Conservation (phyloP, 2,888 invertebrate genomes). For the Trimorus sp. region DNA sequence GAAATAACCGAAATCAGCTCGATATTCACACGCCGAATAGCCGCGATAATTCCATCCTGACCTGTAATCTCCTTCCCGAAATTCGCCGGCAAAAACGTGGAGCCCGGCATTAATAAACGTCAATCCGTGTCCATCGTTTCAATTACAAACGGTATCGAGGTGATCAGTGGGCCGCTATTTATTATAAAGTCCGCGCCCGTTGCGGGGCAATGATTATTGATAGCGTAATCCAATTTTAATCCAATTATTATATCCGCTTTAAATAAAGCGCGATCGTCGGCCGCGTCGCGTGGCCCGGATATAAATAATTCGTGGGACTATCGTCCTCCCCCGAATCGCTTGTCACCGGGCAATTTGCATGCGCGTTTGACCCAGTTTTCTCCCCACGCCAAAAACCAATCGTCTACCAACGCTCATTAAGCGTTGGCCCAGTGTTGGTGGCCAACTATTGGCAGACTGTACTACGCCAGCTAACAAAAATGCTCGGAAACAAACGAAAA, state of each 20-base stretch:
- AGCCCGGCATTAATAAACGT: slow-evolving; percentile 31
- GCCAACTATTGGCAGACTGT: no score
- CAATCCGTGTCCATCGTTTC: slow-evolving; percentile 23
- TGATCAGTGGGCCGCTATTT: slow-evolving; percentile 32
- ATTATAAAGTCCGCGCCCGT: slow-evolving; percentile 32
- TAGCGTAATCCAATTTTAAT: slow-evolving; percentile 56
- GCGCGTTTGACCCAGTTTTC: slow-evolving; percentile 45
- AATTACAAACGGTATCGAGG: slow-evolving; percentile 35
- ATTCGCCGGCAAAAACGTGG: not conserved
- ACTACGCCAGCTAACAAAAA: no score
- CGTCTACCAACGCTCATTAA: no score
- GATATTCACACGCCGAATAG: no score
- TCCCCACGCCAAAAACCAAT: not conserved
- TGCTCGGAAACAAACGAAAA: no score
- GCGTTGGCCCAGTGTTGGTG: no score
- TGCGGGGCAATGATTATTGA: slow-evolving; percentile 47
- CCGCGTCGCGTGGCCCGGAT: slow-evolving; percentile 42
- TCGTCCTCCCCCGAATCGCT: slow-evolving; percentile 37
- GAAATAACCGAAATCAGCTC: no score
- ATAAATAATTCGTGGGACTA: slow-evolving; percentile 56
- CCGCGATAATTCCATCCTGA: no score
- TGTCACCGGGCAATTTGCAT: slow-evolving; percentile 58
- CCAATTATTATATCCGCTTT: slow-evolving; percentile 56
- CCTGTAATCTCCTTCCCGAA: slow-evolving; percentile 1
- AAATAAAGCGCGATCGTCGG: slow-evolving; percentile 42